phyloP scores from a whole-genome alignment of 2,888 invertebrate genomes.

The Eristalis pertinax region DNA sequence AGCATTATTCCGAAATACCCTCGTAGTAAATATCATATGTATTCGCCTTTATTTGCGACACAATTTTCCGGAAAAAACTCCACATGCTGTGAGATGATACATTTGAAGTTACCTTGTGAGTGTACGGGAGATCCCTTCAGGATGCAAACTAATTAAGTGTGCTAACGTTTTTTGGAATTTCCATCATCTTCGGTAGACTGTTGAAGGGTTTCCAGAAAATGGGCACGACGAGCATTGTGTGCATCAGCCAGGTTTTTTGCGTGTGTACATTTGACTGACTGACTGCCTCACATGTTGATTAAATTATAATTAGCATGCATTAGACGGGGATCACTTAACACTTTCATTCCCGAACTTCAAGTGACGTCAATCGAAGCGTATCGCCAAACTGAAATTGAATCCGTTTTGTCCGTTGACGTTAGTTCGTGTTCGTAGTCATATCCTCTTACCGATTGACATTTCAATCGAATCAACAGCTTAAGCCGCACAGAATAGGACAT shows the following conservation, averaged over 20 bases:
- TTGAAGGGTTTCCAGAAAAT: neutral
- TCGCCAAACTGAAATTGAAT: neutral
- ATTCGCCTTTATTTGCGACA: neutral
- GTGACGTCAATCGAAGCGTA: too few species aligned
- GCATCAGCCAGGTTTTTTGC: neutral
- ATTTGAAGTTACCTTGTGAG: neutral
- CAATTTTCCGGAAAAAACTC: neutral
- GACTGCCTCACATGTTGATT: too few species aligned
- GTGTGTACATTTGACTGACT: too few species aligned
- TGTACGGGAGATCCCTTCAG: neutral
- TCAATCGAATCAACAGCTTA: neutral
- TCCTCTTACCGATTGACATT: constrained; percentile 5
- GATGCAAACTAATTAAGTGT: neutral
- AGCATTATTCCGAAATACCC: neutral
- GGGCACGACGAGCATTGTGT: neutral
- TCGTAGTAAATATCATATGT: neutral
- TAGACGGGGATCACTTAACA: too few species aligned
- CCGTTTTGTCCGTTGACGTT: neutral
- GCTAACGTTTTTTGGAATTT: neutral
- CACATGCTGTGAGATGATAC: neutral
- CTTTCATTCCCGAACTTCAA: too few species aligned
- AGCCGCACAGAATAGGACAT: neutral
- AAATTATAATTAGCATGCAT: too few species aligned
- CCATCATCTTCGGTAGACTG: neutral
- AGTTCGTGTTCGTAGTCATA: neutral